Evolutionary conservation across 2,113 vertebrate genomes (phyloP).

Genomic region (Ammodytes dubius): DNA sequence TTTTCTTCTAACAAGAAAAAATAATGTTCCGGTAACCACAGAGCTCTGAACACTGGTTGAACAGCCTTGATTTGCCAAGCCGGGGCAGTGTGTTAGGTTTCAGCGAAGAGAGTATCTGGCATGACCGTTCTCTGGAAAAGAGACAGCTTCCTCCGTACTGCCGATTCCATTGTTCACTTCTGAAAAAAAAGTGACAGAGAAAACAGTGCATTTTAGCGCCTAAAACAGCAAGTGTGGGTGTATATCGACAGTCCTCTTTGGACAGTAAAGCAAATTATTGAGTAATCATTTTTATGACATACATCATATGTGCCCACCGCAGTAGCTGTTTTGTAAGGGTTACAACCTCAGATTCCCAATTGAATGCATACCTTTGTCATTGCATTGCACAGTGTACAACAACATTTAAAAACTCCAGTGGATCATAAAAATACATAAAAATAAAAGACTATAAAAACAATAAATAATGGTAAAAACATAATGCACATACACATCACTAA

Average conservation of each 20-base stretch:
- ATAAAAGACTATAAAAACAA: too few relatives aligned
- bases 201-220: not conserved
- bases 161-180: constrained; percentile 91
- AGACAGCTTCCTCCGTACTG: constrained; percentile 90
- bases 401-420: too few relatives aligned
- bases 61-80: not conserved
- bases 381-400: too few relatives aligned
- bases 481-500: too few relatives aligned
- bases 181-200: constrained; percentile 72
- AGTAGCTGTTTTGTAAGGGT: too few relatives aligned
- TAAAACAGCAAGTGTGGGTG: not conserved
- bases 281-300: too few relatives aligned
- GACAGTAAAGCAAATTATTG: too few relatives aligned
- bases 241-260: not conserved
- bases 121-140: constrained; percentile 88
- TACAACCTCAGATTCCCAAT: too few relatives aligned
- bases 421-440: too few relatives aligned
- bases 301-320: too few relatives aligned
- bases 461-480: too few relatives aligned
- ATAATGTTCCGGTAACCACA: not conserved
- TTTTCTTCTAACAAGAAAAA: not conserved
- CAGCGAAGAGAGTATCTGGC: constrained; percentile 82
- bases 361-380: too few relatives aligned
- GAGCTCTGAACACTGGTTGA: not conserved
- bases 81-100: not conserved